Conservation (phyloP, 2,113 vertebrate genomes). For the Anthoscopus minutus region DNA sequence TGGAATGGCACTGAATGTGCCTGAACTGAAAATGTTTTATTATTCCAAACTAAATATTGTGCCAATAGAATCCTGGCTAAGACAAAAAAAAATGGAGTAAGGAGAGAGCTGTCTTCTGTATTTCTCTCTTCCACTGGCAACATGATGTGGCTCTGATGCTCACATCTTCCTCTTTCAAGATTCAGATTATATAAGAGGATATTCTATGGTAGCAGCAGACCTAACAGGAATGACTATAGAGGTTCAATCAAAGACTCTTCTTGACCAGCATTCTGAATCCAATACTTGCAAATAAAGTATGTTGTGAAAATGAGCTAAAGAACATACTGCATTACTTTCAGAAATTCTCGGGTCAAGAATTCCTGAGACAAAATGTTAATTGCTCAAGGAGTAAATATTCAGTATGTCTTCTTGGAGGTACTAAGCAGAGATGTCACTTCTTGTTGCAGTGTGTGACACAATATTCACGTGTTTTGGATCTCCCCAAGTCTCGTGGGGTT, state of each 20-base stretch:
- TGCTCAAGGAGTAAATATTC: not conserved
- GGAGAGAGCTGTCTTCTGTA: not conserved
- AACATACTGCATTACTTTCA: not conserved
- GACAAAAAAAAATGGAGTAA: not conserved
- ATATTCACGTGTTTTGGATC: too few species aligned
- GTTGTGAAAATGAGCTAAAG: not conserved
- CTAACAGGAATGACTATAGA: not conserved
- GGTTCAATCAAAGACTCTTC: not conserved
- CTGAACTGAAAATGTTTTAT: not conserved
- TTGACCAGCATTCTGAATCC: not conserved
- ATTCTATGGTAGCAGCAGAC: not conserved
- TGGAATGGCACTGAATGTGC: not conserved
- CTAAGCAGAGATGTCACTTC: not conserved
- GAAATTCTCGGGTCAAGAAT: not conserved
- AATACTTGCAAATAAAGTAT: not conserved
- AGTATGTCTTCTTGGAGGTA: not conserved
- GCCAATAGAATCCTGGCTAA: not conserved
- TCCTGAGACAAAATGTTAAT: not conserved
- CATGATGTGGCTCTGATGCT: not conserved
- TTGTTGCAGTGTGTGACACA: too few species aligned
- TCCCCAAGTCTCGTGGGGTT: too few species aligned
- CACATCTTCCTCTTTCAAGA: not conserved
- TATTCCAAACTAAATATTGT: not conserved
- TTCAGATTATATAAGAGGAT: not conserved
- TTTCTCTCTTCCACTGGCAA: not conserved